Base-by-base conservation (phyloP, 1,140 invertebrate genomes). In the Diorhabda carinulata region DNA sequence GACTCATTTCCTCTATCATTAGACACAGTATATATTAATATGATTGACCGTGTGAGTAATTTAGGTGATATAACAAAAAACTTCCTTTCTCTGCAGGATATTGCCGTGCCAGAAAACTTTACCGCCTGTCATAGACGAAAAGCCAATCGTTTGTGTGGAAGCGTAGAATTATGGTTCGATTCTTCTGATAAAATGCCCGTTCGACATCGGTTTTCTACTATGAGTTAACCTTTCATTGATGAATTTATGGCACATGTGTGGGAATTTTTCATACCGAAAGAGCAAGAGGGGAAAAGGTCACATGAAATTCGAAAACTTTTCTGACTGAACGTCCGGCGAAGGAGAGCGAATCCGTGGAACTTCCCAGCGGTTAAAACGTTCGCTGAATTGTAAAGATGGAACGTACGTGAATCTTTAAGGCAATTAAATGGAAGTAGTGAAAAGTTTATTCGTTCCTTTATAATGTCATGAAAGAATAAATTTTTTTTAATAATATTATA, bases 181-280 rank as follows among this genome's bases (percentile, higher is more conserved):
- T 61, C 25, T 7, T 61, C 59, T 61, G 59, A 61, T 61, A 61
- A 41, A 61, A 61, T 61, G 59, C 10, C 59, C 59, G 59, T 8
- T 43, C 59, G 59, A 61, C 59, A 61, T 40, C 59, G 42, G 59
- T 25, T 41, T 43, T 43, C 47, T 52, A n/a, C 59, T 43, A 61
- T 7, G 42, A 61, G 25, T 61, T 61, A 61, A 61, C 59, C 59
- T 61, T 61, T 61, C 42, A 61, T 61, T 61, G 59, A 61, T 61
- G 42, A 61, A 61, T 61, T 61, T 61, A 43, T 61, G 59, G 42
- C 40, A n/a, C 59, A 41, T 61, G 59, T 41, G 59, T 61, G 25
- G 59, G 8, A 61, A 61, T 61, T 61, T 43, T 52, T 52, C 47
- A 52, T 52, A n/a, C 47, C 47, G 47, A 52, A 52, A n/a, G 6